phyloP scores from a whole-genome alignment of 2,888 invertebrate species.

The Nephrotoma flavescens region DNA sequence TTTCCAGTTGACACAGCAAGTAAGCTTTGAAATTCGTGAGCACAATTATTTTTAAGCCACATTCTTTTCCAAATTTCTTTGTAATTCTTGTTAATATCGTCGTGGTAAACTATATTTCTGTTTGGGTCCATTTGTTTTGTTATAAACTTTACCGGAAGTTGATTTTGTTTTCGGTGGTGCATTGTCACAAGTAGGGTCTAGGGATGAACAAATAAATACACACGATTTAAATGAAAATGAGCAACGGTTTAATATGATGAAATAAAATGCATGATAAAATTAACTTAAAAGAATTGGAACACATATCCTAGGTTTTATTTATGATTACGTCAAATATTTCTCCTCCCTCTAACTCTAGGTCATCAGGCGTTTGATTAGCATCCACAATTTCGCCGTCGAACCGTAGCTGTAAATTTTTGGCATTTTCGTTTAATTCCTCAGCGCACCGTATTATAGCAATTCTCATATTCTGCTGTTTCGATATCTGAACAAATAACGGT shows the following conservation, averaged over 20 bases:
- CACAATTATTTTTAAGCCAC: background rate
- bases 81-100: background rate
- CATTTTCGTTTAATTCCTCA: constrained; percentile 20
- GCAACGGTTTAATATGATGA: no score
- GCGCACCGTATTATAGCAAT: constrained; percentile 24
- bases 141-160: background rate
- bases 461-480: constrained; percentile 20
- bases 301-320: constrained; percentile 19
- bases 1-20: background rate
- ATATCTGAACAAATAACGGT: constrained; percentile 19
- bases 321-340: constrained; percentile 21
- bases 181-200: background rate
- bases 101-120: background rate
- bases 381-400: constrained; percentile 26
- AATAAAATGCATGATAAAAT: background rate
- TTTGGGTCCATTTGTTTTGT: background rate
- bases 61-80: background rate
- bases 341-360: constrained; percentile 25
- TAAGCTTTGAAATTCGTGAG: background rate
- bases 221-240: no score
- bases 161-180: no score
- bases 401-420: constrained; percentile 12
- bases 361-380: constrained; percentile 20
- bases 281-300: background rate
- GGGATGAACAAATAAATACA: background rate